Evolutionary conservation across 2,113 vertebrate genomes (phyloP).

Genomic region (Syrmaticus mikado): DNA sequence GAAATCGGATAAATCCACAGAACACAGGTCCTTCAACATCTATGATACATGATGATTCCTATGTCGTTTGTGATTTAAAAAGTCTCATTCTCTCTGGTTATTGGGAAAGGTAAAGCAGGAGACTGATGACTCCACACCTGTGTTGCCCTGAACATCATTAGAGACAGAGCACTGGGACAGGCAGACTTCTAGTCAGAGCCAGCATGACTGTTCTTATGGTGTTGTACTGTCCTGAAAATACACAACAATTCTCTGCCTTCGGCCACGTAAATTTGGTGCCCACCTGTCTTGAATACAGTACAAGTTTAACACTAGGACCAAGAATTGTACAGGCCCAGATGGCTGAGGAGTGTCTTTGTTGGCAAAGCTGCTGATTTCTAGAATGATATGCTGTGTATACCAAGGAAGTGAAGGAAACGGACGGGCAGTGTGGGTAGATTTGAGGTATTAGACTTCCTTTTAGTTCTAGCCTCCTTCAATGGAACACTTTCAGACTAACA

Average conservation of each 20-base stretch:
- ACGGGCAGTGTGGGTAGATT: neutral
- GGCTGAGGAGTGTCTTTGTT: neutral
- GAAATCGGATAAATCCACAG: neutral
- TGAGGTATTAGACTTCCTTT: neutral
- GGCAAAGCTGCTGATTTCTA: neutral
- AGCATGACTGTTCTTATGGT: neutral
- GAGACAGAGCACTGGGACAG: neutral
- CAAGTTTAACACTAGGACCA: neutral
- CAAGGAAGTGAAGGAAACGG: neutral
- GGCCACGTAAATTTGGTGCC: neutral
- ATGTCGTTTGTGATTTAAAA: neutral
- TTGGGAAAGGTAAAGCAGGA: neutral
- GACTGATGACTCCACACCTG: neutral
- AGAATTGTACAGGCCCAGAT: neutral
- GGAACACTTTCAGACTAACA: neutral
- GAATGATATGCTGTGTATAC: fast-evolving
- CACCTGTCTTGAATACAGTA: neutral
- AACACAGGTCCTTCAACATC: neutral
- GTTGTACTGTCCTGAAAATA: neutral
- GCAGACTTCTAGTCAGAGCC: neutral
- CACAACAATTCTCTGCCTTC: neutral
- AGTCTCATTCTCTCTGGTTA: neutral
- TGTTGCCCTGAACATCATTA: neutral
- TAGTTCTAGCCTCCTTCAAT: neutral
- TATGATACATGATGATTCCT: neutral